Evolutionary conservation across 2,113 vertebrate species (phyloP).

Genomic region (Ophthalmolycus amberensis): DNA sequence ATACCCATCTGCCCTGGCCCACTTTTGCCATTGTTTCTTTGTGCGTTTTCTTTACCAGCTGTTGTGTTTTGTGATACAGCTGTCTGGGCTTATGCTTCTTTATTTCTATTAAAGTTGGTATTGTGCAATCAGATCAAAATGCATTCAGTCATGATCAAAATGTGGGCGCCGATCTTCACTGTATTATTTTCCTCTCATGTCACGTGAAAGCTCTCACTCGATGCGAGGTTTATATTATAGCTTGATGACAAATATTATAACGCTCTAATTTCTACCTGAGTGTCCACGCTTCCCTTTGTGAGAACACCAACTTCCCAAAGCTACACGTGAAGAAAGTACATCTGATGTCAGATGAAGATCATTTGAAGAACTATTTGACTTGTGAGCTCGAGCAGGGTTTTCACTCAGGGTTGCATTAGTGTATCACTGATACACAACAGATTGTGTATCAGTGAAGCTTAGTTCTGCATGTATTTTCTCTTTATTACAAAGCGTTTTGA

Average conservation of each 20-base stretch:
- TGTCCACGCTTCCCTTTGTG: not conserved
- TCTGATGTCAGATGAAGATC: not conserved
- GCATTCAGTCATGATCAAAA: conserved; percentile 3
- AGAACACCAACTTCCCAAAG: too few species aligned
- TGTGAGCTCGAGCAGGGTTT: not conserved
- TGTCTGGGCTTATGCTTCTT: conserved; percentile 37
- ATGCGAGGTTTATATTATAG: not conserved
- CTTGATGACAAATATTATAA: not conserved
- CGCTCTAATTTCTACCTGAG: not conserved
- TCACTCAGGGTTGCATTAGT: not conserved
- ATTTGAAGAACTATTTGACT: not conserved
- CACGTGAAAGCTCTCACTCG: not conserved
- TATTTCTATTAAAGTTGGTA: conserved; percentile 19
- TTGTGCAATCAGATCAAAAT: conserved; percentile 14
- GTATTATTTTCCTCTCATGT: not conserved
- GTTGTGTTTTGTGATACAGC: conserved; percentile 42
- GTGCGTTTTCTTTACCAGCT: conserved; percentile 44
- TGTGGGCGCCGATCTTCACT: not conserved
- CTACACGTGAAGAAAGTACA: not conserved
- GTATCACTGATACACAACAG: not conserved
- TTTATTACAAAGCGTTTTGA: not conserved
- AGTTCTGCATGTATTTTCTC: not conserved
- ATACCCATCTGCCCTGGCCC: conserved; percentile 30
- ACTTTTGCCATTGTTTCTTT: conserved; percentile 10
- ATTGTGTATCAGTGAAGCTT: not conserved